Evolutionary conservation across 1,140 invertebrate genomes (phyloP).

Genomic region (Solenopsis invicta): DNA sequence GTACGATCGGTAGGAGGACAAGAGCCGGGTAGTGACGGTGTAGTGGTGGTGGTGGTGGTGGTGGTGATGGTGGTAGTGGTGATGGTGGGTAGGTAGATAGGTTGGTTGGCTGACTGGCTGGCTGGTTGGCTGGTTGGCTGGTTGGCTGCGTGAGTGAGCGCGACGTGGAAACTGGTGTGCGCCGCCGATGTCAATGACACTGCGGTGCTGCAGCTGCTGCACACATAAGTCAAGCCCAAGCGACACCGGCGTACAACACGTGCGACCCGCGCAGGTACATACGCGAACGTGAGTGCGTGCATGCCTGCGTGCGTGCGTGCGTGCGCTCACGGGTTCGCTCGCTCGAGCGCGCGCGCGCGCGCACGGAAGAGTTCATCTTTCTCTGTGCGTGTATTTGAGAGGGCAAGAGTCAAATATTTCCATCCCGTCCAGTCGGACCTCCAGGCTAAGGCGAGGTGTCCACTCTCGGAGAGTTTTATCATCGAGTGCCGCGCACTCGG

Average conservation of each 20-base stretch:
- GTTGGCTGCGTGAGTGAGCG: constrained; percentile 74
- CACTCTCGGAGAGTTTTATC: constrained; percentile 52
- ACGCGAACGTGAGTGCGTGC: constrained; percentile 36
- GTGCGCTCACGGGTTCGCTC: background rate
- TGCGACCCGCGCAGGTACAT: constrained; percentile 72
- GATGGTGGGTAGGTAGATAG: too few relatives aligned
- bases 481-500: constrained; percentile 40
- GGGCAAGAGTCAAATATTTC: constrained; percentile 85
- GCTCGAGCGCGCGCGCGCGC: background rate
- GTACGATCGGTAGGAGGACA: constrained; percentile 81
- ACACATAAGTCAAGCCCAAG: constrained; percentile 81
- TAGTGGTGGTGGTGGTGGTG: constrained; percentile 23
- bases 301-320: constrained; percentile 14
- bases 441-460: constrained; percentile 58
- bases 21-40: constrained; percentile 59
- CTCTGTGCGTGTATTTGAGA: constrained; percentile 58
- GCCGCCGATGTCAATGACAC: constrained; percentile 85
- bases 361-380: constrained; percentile 22
- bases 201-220: constrained; percentile 81
- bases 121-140: constrained; percentile 46
- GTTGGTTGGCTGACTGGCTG: constrained; percentile 40
- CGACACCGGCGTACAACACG: constrained; percentile 73
- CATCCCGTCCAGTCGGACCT: constrained; percentile 68
- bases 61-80: constrained; percentile 21
- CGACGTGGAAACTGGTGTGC: constrained; percentile 79